phyloP scores from a whole-genome alignment of 2,797 vertebrate species.

The Nothura maculosa region DNA sequence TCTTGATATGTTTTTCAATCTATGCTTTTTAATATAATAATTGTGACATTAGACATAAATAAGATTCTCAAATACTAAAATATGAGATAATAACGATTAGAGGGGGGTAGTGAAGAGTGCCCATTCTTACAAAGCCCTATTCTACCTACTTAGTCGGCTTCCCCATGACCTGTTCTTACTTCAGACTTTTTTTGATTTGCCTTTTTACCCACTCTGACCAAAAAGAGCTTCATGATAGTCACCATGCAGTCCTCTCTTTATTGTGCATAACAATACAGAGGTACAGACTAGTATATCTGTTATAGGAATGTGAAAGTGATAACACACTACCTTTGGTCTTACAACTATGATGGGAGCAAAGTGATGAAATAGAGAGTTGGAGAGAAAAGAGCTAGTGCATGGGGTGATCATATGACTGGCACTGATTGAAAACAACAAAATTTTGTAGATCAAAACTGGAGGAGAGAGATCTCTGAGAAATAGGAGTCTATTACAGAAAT shows the following conservation, averaged over 20 bases:
- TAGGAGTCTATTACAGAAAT: too few relatives aligned
- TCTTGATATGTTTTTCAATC: neutral
- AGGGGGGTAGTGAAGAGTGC: neutral
- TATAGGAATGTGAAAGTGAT: neutral
- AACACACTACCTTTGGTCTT: neutral
- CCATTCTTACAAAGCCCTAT: neutral
- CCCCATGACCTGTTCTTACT: neutral
- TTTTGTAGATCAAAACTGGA: neutral
- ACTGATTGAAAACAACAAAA: neutral
- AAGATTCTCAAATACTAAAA: neutral
- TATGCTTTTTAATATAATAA: neutral
- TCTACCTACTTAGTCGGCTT: neutral
- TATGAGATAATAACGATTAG: neutral
- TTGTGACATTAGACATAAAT: neutral
- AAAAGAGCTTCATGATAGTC: neutral
- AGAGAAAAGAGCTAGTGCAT: neutral
- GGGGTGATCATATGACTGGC: neutral
- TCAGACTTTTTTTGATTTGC: rapidly evolving
- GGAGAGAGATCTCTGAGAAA: neutral
- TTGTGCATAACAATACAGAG: neutral
- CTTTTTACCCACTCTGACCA: neutral
- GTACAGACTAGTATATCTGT: neutral
- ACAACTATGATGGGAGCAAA: neutral
- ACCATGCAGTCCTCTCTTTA: neutral
- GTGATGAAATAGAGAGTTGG: neutral